Base-by-base conservation (phyloP, 2,113 vertebrate genomes). In the Narcine bancroftii region DNA sequence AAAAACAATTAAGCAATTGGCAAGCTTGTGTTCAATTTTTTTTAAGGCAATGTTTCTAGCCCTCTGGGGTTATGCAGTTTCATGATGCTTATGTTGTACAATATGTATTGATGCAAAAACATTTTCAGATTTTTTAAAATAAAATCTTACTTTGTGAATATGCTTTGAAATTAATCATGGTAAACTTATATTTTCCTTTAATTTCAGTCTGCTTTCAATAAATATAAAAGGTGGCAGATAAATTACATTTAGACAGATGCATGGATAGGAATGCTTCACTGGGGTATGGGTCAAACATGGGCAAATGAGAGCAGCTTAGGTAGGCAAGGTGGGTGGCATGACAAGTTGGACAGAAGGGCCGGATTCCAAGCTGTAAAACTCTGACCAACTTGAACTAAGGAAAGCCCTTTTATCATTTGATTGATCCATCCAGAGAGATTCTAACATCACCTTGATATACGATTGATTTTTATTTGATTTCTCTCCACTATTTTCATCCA, bases 61-160 rank as follows among this genome's bases (percentile, higher is more conserved):
- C 89, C 65, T 45, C 63, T 71, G 89, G 42, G 89, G 39, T 42
- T 26, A n/a, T 71, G 63, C 60, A 69, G 65, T 91, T 91, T 91
- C 65, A 47, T 66, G 85, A 63, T 91, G 89, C 89, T 91, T 69
- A 91, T 91, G 89, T 69, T 91, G 89, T 91, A 91, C 89, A 91
- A 91, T 91, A 91, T 91, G 89, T 91, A 91, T 91, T 91, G 65
- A 91, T 71, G 89, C 89, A 91, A 91, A 91, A 13, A 69, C 87
- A 36, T 69, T 71, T 91, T 66, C 39, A 42, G 53, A 66, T 91
- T 91, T 91, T 91, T 91, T 91, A 10, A 69, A 91, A 91, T 91
- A 91, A 91, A 91, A 71, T n/a, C 56, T 60, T 66, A 89, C 85
- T 91, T 91, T 91, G 65, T 47, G 89, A 91, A 69, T 91, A 91